These are phyloP conservation scores for Thamnaconus septentrionalis DNA, from an alignment of 2,113 vertebrate species.

Conservation along the genomic window DNA sequence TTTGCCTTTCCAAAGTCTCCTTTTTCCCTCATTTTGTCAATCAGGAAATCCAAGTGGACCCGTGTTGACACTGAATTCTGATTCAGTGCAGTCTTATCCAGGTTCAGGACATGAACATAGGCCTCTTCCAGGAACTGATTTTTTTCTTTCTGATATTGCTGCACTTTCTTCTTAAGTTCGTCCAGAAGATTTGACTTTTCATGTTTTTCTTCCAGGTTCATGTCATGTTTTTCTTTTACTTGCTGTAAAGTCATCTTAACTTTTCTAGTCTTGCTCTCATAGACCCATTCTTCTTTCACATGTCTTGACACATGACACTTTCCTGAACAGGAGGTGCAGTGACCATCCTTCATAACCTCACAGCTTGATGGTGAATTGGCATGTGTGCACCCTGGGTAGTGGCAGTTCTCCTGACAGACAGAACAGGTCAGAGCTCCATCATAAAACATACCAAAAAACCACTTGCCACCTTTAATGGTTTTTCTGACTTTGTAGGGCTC, in stretches of 20 bases:
- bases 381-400: slow-evolving; percentile 1
- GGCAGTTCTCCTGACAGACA: slow-evolving; percentile 22
- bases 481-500: background rate
- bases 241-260: background rate
- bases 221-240: slow-evolving; percentile 3
- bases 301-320: slow-evolving; percentile 4
- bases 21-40: background rate
- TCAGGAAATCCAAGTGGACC: slow-evolving; percentile 18
- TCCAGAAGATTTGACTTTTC: background rate
- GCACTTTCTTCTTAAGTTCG: background rate
- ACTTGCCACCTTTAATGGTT: fast-evolving
- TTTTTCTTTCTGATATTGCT: background rate
- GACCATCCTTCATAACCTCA: background rate
- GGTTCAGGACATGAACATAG: background rate
- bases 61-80: background rate
- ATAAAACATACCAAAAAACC: background rate
- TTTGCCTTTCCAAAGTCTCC: too few relatives aligned
- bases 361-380: fast-evolving
- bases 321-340: background rate
- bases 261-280: slow-evolving; percentile 12
- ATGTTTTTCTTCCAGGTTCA: background rate
- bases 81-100: slow-evolving; percentile 14
- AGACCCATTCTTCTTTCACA: slow-evolving; percentile 23
- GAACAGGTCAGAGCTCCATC: slow-evolving; percentile 7
- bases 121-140: background rate